Evolutionary conservation across 2,797 vertebrate genomes (phyloP).

Genomic region (Argyrosomus regius): DNA sequence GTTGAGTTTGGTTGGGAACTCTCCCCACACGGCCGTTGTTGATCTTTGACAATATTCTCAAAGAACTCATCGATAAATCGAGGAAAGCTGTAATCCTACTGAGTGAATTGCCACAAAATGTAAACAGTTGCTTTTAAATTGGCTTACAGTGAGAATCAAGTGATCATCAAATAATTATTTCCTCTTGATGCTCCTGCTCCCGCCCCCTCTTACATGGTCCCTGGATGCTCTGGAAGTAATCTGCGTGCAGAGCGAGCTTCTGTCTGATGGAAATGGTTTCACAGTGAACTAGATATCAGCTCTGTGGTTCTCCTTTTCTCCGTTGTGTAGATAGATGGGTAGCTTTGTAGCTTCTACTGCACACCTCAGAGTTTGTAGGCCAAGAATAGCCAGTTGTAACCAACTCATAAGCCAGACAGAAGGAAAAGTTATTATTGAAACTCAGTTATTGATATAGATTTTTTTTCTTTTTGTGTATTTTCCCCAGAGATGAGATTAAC

Average conservation of each 20-base stretch:
- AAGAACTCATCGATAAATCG: too few relatives aligned
- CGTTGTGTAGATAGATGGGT: neutral
- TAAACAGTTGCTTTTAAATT: constrained; percentile 39
- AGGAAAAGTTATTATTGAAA: neutral
- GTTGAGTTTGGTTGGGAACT: too few relatives aligned
- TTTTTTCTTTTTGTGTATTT: constrained; percentile 3
- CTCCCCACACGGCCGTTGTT: too few relatives aligned
- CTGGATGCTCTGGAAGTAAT: constrained; percentile 49
- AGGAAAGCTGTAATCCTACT: neutral
- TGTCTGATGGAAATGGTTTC: constrained; percentile 29
- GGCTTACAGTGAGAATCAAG: constrained; percentile 20
- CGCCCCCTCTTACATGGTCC: constrained; percentile 45
- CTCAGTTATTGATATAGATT: neutral
- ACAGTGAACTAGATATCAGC: constrained; percentile 8
- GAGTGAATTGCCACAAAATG: constrained; percentile 4
- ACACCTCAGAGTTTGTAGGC: neutral
- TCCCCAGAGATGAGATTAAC: constrained; percentile 35
- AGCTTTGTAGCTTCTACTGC: neutral
- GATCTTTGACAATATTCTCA: too few relatives aligned
- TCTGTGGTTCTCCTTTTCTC: neutral
- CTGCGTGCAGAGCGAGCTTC: constrained; percentile 44
- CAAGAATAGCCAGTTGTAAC: constrained; percentile 11
- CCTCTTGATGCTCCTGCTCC: constrained; percentile 26
- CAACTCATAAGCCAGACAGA: neutral
- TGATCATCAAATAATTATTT: constrained; percentile 46